Percentiles rank a stretch among this genome's conserved stretches.
These are phyloP conservation scores for Sebastes kiyomatsui DNA, from an alignment of 2,797 vertebrate genomes.

Conservation along the genomic window DNA sequence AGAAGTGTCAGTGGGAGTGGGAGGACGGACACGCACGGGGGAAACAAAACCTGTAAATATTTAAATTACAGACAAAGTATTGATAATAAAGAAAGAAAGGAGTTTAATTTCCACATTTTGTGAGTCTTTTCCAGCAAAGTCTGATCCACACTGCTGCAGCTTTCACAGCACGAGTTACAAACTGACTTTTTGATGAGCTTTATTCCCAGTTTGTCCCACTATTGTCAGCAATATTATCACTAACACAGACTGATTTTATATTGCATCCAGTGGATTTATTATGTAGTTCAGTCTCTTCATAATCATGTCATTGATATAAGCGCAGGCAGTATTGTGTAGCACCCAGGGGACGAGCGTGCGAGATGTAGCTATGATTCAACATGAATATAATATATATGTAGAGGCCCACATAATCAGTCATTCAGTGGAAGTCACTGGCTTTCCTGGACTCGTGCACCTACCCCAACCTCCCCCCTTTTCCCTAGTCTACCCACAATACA, in stretches of 20 bases:
- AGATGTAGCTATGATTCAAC: constrained; percentile 51
- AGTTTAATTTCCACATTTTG: constrained; percentile 9
- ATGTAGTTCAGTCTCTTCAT: constrained; percentile 48
- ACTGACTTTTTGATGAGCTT: constrained; percentile 45
- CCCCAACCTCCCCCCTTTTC: not conserved
- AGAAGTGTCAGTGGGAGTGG: not conserved
- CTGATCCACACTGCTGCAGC: not conserved
- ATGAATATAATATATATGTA: constrained; percentile 56
- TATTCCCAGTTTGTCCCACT: constrained; percentile 40
- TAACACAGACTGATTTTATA: constrained; percentile 24
- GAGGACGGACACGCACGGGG: not conserved
- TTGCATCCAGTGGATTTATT: constrained; percentile 40
- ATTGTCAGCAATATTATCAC: constrained; percentile 44
- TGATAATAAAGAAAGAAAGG: not conserved
- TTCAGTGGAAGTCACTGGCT: constrained; percentile 48
- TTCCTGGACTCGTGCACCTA: constrained; percentile 25
- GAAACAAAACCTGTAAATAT: constrained; percentile 35
- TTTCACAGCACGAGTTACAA: not conserved
- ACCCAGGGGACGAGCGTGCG: constrained; percentile 46
- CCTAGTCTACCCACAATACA: constrained; percentile 51
- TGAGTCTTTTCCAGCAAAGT: not conserved
- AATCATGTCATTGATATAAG: constrained; percentile 51
- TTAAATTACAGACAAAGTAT: not conserved
- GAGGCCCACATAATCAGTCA: constrained; percentile 57
- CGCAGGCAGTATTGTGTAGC: constrained; percentile 37